These are phyloP conservation scores for Rhingia campestris DNA, from an alignment of 2,888 invertebrate genomes.

Conservation along the genomic window DNA sequence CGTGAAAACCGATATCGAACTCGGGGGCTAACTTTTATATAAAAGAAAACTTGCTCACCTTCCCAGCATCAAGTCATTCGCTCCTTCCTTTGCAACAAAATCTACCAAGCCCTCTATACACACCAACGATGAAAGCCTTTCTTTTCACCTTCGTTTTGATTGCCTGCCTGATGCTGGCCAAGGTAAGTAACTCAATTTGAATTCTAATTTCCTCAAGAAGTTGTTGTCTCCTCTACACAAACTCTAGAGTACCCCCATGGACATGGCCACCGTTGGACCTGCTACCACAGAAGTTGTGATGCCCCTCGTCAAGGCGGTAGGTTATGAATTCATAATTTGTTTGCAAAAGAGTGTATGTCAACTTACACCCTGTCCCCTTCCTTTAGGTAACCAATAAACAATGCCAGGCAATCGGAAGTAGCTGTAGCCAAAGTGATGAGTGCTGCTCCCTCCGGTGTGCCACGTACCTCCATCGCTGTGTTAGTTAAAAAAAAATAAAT, in stretches of 20 bases:
- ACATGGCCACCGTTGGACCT: constrained; percentile 9
- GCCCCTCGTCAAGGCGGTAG: constrained; percentile 45
- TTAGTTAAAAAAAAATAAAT: constrained; percentile 44
- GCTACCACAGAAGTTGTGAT: background rate
- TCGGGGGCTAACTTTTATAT: constrained; percentile 42
- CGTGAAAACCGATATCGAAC: constrained; percentile 2
- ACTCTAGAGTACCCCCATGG: constrained; percentile 25
- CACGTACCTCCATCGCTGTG: constrained; percentile 46
- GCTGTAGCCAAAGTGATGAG: constrained; percentile 40
- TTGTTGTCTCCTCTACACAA: constrained; percentile 39
- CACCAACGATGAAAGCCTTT: constrained; percentile 55
- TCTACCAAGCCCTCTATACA: background rate
- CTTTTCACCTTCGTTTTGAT: constrained; percentile 63
- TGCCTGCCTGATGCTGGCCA: constrained; percentile 62
- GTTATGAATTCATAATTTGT: constrained; percentile 62
- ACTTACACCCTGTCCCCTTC: background rate
- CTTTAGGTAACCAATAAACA: constrained; percentile 19
- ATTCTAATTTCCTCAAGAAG: constrained; percentile 64
- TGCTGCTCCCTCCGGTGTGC: constrained; percentile 56
- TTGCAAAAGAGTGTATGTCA: constrained; percentile 23
- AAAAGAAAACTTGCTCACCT: constrained; percentile 49
- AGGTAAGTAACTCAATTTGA: constrained; percentile 72
- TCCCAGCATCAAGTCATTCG: constrained; percentile 54
- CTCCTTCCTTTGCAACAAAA: background rate
- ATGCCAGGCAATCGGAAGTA: constrained; percentile 37